Percentiles rank a stretch among this genome's conserved stretches.
These are phyloP conservation scores for Miniopterus natalensis DNA, from an alignment of 2,113 vertebrate species.

Conservation along the genomic window DNA sequence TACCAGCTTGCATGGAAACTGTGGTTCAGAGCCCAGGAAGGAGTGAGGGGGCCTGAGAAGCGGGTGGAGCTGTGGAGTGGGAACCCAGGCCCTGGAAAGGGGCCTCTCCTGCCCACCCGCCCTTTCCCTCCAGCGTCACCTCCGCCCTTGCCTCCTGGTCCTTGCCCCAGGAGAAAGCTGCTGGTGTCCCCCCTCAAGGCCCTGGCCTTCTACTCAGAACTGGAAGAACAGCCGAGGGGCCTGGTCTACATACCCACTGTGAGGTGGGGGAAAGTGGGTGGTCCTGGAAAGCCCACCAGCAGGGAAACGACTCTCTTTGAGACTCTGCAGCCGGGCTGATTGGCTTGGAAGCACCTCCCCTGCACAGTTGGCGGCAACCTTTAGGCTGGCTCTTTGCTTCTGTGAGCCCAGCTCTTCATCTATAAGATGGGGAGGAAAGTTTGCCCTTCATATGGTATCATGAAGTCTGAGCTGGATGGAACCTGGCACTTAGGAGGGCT, in stretches of 20 bases:
- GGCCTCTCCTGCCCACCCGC: rapidly evolving
- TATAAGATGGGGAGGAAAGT: background rate
- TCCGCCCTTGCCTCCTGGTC: background rate
- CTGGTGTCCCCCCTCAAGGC: background rate
- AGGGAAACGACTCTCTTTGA: background rate
- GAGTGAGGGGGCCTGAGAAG: background rate
- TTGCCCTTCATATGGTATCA: background rate
- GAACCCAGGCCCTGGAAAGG: background rate
- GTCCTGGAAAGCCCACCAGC: too few relatives aligned
- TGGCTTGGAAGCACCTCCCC: background rate
- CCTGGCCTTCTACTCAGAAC: background rate
- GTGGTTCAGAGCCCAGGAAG: background rate
- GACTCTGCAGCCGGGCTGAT: background rate
- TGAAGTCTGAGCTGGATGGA: background rate
- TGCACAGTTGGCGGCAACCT: background rate
- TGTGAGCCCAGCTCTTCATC: background rate
- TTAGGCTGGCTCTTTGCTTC: background rate
- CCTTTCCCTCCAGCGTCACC: background rate
- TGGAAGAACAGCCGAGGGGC: background rate
- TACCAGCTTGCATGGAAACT: background rate
- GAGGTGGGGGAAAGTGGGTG: background rate
- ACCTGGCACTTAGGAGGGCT: background rate
- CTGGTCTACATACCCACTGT: too few relatives aligned
- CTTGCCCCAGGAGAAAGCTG: background rate
- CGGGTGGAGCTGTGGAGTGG: too few relatives aligned